Base-by-base conservation (phyloP, 2,797 vertebrate species). In the Valencia hispanica region DNA sequence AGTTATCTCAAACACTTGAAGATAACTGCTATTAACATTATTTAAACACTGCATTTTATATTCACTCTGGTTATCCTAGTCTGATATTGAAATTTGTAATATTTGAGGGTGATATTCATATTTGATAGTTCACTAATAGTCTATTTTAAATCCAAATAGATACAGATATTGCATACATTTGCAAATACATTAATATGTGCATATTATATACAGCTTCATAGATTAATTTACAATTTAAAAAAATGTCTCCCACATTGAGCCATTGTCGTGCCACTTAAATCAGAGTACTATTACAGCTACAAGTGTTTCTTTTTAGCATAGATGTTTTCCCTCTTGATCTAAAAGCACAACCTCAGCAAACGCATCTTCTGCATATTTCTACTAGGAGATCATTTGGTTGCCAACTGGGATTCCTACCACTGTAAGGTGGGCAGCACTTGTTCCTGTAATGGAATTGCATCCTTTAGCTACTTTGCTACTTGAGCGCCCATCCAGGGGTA, bases 381-480 rank as follows among this genome's bases (percentile, higher is more conserved):
- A 72, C 36, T 1, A 61, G 80, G 75, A 89, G 78, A 80, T 65
- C 34, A 70, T 73, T 78, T 48, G 71, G 75, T 82, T 65, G 83
- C 80, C 78, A 75, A 82, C 66, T 10, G 0, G 66, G 71, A 68
- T 69, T 73, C 82, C 11, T 0, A 78, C 78, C 86, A 87, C 79
- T 81, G 87, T 87, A 85, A 90, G 80, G 87, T 89, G 84, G 91
- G 84, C 82, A 87, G 88, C 86, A 88, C 89, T 94, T 88, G 85
- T 81, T 77, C 75, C 78, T 80, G 81, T 90, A 91, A 91, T 92
- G 75, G 25, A 92, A 92, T 80, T 89, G 76, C 84, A 86, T 90
- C 90, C 83, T 77, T 93, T 94, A 90, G 90, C 86, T 84, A 88
- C 90, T 93, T 94, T 91, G 89, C 85, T 84, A 88, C 90, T 90